These are phyloP conservation scores for Pemphredon lugubris DNA, from an alignment of 2,888 invertebrate species.

Conservation along the genomic window DNA sequence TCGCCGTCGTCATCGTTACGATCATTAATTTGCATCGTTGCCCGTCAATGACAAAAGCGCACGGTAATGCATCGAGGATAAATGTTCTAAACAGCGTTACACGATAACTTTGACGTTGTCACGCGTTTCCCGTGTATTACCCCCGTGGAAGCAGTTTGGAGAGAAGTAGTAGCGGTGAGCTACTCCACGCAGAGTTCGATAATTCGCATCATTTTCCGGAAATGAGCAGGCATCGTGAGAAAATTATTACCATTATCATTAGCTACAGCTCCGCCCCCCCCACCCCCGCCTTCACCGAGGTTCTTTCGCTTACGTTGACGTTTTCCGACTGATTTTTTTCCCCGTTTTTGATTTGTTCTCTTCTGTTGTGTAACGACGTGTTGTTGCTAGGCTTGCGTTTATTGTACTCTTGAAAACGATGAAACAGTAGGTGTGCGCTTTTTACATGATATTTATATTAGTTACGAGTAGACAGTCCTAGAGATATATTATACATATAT, in stretches of 20 bases:
- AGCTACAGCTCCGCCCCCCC: too few relatives aligned
- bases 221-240: too few relatives aligned
- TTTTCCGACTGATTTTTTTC: constrained; percentile 3
- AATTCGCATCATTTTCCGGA: too few relatives aligned
- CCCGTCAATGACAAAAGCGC: constrained; percentile 12
- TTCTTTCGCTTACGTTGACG: neutral
- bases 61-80: neutral
- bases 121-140: neutral
- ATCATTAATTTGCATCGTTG: constrained; percentile 3
- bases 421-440: constrained; percentile 62
- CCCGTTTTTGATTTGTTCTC: constrained; percentile 23
- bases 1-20: constrained; percentile 28
- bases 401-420: constrained; percentile 42
- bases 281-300: too few relatives aligned
- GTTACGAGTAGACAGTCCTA: constrained; percentile 56
- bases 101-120: neutral
- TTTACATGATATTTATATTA: constrained; percentile 48
- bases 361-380: constrained; percentile 46
- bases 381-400: constrained; percentile 55
- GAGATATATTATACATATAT: constrained; percentile 29
- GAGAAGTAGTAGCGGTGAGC: too few relatives aligned
- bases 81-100: neutral
- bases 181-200: too few relatives aligned
- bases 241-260: neutral
- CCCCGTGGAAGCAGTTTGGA: too few relatives aligned